phyloP scores from a whole-genome alignment of 2,113 vertebrate species.

The Ascaphus truei region DNA sequence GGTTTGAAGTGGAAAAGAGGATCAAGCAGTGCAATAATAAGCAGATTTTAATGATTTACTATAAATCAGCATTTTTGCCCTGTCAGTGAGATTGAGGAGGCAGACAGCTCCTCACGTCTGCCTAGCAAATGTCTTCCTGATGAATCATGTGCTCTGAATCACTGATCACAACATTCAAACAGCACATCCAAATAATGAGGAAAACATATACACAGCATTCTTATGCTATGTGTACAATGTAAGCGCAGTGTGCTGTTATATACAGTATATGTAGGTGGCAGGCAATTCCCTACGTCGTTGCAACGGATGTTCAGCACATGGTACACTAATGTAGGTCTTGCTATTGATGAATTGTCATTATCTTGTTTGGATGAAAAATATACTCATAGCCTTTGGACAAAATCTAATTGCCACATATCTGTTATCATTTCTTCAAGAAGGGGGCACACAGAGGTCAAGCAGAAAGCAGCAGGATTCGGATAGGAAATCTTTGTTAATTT shows the following conservation, averaged over 20 bases:
- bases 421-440: constrained; percentile 33
- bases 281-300: constrained; percentile 47
- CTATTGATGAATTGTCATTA: constrained; percentile 42
- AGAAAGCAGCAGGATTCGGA: constrained; percentile 54
- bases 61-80: constrained; percentile 93
- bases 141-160: constrained; percentile 84
- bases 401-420: constrained; percentile 50
- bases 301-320: constrained; percentile 48
- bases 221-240: constrained; percentile 51
- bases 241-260: constrained; percentile 58
- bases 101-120: constrained; percentile 82
- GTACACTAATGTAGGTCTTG: constrained; percentile 45
- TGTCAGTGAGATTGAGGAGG: constrained; percentile 88
- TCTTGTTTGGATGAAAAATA: constrained; percentile 47
- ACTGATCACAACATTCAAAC: constrained; percentile 80
- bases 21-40: constrained; percentile 80
- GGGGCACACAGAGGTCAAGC: background rate
- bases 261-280: too few species aligned
- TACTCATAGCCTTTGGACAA: constrained; percentile 42
- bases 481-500: constrained; percentile 55
- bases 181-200: constrained; percentile 76
- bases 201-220: constrained; percentile 67
- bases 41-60: constrained; percentile 89
- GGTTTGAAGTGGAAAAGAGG: constrained; percentile 70
- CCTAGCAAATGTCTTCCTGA: constrained; percentile 84